phyloP scores from a whole-genome alignment of 2,797 vertebrate species.

The Parotocinclus haroldoi region DNA sequence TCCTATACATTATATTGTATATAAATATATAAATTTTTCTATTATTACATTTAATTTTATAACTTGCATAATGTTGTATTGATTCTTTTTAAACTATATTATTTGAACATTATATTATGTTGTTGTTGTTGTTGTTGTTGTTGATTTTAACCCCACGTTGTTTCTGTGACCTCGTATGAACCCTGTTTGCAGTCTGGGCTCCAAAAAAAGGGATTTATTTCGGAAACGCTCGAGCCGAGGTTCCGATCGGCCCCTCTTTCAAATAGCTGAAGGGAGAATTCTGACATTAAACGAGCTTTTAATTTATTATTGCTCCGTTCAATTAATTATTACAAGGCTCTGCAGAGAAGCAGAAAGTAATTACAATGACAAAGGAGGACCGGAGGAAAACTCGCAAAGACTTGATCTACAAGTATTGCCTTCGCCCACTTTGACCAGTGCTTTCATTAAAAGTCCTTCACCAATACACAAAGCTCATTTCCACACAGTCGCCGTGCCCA shows the following conservation, averaged over 20 bases:
- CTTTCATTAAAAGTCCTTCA: background rate
- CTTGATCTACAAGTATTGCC: background rate
- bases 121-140: too few species aligned
- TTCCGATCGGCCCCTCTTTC: background rate
- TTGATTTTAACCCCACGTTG: too few species aligned
- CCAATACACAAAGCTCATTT: slow-evolving; percentile 1
- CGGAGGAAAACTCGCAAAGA: slow-evolving; percentile 11
- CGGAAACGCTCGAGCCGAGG: background rate
- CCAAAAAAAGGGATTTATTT: too few species aligned
- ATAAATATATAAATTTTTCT: too few species aligned
- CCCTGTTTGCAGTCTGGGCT: too few species aligned
- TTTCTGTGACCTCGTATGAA: too few species aligned
- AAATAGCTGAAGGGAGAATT: background rate
- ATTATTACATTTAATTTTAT: too few species aligned
- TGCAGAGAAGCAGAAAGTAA: slow-evolving; percentile 16
- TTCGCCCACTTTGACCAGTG: slow-evolving; percentile 1
- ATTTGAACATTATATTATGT: too few species aligned
- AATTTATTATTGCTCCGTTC: slow-evolving; percentile 24
- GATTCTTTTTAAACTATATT: too few species aligned
- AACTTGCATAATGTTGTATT: too few species aligned
- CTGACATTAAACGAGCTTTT: slow-evolving; percentile 3
- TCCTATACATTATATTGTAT: too few species aligned
- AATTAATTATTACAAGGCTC: slow-evolving; percentile 33
- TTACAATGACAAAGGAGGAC: slow-evolving; percentile 15
- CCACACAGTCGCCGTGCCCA: background rate